Base-by-base conservation (phyloP, 2,888 invertebrate genomes). In the Philonicus albiceps region DNA sequence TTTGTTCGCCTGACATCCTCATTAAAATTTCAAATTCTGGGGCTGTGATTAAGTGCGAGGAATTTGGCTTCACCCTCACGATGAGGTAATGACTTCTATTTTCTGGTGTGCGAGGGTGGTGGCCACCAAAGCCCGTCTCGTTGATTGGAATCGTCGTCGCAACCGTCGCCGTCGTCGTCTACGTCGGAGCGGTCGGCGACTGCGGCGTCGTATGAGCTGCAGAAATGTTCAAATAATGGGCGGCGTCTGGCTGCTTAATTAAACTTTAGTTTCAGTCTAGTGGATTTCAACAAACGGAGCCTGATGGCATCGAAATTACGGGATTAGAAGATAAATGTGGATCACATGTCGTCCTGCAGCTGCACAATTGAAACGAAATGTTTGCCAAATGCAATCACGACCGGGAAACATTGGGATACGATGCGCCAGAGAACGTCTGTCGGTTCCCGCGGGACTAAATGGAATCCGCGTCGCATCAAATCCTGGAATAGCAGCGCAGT, bases 241-340 rank as follows among this genome's bases (percentile, higher is more conserved):
- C 81, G 81, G 81, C 34, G 55, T 81, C 81, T 81, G 81, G 34
- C 81, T 81, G 81, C 81, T 81, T 81, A 81, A 81, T 81, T 81
- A 81, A 81, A 81, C 81, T 81, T 64, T 64, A 64, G 55, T 55
- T 81, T 81, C 81, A 81, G 81, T 81, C 81, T 81, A 81, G 81
- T 64, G 55, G 64, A 55, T 81, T 81, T 81, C 81, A 81, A 81
- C 81, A 81, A 55, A 55, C 81, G 81, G 22, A 31, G 27, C 34
- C 81, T 81, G 81, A 81, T 55, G 81, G 55, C 55, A 81, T 55
- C 55, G 64, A 81, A 81, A 81, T 81, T 81, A 64, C 81, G 81
- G 64, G 27, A 81, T 81, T 80, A 80, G 80, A 53, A 80, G 80
- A 27, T 80, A 80, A 80, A 80, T 80, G 49, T 80, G 80, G 80